Conservation (phyloP, 2,113 vertebrate species). For the Alligator mississippiensis region DNA sequence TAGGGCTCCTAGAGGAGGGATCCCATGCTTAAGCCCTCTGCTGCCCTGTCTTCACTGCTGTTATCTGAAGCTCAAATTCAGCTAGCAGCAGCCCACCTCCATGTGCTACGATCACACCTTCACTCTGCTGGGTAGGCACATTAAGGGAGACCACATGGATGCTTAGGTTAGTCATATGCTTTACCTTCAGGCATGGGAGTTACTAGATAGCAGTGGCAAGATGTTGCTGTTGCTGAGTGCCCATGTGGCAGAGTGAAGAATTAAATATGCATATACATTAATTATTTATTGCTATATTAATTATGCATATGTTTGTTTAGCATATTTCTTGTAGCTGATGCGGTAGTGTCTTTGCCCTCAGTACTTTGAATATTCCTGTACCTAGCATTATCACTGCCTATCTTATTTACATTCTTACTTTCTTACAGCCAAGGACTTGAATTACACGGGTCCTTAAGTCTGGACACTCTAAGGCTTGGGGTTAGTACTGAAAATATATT, state of each 20-base stretch:
- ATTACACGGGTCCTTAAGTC: too few relatives aligned
- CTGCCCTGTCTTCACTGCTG: neutral
- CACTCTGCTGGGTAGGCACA: neutral
- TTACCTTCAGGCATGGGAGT: neutral
- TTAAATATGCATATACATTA: too few relatives aligned
- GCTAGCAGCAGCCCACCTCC: neutral
- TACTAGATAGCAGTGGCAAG: neutral
- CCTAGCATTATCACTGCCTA: neutral
- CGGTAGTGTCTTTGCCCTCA: neutral
- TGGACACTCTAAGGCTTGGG: neutral
- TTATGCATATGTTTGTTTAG: rapidly evolving
- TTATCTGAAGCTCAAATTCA: too few relatives aligned
- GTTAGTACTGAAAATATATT: neutral
- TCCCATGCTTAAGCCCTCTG: neutral
- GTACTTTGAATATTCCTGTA: rapidly evolving
- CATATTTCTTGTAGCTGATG: rapidly evolving
- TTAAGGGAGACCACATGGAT: rapidly evolving
- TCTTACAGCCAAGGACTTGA: neutral
- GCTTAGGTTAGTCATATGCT: rapidly evolving
- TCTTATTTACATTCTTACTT: neutral
- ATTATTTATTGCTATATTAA: neutral
- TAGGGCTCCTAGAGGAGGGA: neutral
- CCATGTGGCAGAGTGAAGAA: neutral
- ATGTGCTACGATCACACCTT: neutral
- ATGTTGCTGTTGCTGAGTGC: rapidly evolving